Conservation (phyloP, 2,797 vertebrate species). For the Molothrus aeneus region DNA sequence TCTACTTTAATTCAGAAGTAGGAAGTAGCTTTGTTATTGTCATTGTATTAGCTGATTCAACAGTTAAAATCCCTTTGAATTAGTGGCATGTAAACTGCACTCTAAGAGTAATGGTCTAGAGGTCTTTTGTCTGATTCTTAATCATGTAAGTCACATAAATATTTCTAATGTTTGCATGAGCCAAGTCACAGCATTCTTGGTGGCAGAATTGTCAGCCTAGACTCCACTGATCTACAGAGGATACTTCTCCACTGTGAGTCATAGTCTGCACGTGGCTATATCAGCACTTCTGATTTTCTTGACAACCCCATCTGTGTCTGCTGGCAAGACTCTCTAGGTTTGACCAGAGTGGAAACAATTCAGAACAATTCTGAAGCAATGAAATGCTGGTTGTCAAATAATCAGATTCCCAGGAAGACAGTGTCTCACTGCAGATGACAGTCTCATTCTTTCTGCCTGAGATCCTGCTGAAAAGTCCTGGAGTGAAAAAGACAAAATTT, state of each 20-base stretch:
- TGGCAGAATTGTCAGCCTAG: slow-evolving; percentile 35
- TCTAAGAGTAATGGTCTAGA: background rate
- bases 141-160: slow-evolving; percentile 7
- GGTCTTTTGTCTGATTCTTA: slow-evolving; percentile 1
- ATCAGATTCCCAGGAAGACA: slow-evolving; percentile 14
- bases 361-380: slow-evolving; percentile 15
- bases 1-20: background rate
- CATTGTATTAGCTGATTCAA: background rate
- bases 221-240: background rate
- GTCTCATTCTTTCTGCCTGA: background rate
- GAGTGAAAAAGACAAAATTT: background rate
- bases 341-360: slow-evolving; percentile 65
- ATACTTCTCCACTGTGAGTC: slow-evolving; percentile 51
- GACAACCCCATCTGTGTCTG: slow-evolving; percentile 59
- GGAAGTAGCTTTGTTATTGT: background rate
- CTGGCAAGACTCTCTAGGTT: background rate
- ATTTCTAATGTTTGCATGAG: background rate
- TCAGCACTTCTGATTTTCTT: slow-evolving; percentile 62
- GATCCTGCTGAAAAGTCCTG: background rate
- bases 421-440: background rate
- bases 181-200: slow-evolving; percentile 15
- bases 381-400: slow-evolving; percentile 52
- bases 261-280: slow-evolving; percentile 57
- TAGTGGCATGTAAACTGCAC: background rate
- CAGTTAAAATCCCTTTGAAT: background rate